Conservation (phyloP, 2,113 vertebrate genomes). For the Cricetomys ansorgei region DNA sequence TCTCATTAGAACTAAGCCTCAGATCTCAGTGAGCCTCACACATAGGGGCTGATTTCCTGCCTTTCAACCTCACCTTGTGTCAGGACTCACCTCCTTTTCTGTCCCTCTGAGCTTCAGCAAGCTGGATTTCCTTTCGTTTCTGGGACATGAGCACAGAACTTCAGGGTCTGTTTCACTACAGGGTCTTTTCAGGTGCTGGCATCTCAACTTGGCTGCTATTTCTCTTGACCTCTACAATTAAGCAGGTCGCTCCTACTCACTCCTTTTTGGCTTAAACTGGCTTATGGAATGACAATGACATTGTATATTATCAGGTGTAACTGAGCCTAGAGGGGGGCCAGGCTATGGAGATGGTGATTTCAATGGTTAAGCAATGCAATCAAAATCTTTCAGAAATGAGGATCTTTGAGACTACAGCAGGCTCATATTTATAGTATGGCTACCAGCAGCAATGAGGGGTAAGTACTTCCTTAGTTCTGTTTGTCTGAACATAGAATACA, state of each 20-base stretch:
- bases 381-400: neutral
- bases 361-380: neutral
- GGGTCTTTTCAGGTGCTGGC: neutral
- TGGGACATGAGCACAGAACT: neutral
- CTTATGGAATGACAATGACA: neutral
- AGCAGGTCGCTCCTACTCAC: neutral
- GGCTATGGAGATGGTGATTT: neutral
- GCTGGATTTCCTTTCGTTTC: neutral
- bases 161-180: neutral
- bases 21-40: neutral
- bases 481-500: neutral
- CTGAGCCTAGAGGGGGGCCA: neutral
- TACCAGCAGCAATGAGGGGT: neutral
- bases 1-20: neutral
- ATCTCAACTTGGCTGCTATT: neutral
- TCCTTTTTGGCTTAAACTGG: neutral
- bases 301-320: neutral
- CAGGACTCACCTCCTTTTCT: fast-evolving
- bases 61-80: neutral
- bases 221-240: neutral
- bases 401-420: neutral
- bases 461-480: neutral
- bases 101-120: neutral
- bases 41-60: neutral
- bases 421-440: neutral